Percentiles rank a stretch among this genome's conserved stretches.
Conservation (phyloP, 2,888 invertebrate species). For the Hyalella azteca region DNA sequence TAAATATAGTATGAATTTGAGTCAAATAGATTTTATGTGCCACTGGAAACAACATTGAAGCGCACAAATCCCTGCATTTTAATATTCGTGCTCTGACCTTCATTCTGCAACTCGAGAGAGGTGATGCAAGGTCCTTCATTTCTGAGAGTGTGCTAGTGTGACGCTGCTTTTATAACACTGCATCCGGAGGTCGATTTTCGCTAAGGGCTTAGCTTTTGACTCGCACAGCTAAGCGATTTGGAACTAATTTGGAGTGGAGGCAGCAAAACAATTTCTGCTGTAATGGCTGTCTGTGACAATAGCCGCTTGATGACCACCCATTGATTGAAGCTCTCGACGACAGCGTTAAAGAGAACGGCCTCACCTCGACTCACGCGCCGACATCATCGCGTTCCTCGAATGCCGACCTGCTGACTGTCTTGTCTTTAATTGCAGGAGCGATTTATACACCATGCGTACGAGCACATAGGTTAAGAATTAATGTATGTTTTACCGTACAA, state of each 20-base stretch:
- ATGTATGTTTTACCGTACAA: too few species aligned
- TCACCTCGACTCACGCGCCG: slow-evolving; percentile 3
- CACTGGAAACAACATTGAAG: not conserved
- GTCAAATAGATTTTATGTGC: not conserved
- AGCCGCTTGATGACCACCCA: slow-evolving; percentile 17
- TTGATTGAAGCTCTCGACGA: not conserved
- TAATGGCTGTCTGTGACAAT: not conserved
- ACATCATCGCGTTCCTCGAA: too few species aligned
- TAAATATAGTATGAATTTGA: not conserved
- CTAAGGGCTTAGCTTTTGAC: slow-evolving; percentile 8
- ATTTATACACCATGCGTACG: too few species aligned
- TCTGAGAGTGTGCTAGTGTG: not conserved
- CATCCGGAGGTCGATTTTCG: not conserved
- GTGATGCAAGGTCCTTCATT: not conserved
- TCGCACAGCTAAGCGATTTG: slow-evolving; percentile 18
- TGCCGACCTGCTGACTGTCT: too few species aligned
- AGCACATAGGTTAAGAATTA: too few species aligned
- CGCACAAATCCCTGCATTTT: not conserved
- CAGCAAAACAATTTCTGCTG: slow-evolving; percentile 8
- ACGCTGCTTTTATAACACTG: not conserved
- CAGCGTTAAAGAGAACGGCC: slow-evolving; percentile 17
- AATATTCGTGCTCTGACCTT: not conserved
- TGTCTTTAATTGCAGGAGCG: too few species aligned
- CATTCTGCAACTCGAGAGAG: not conserved
- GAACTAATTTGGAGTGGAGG: slow-evolving; percentile 9